Conservation (phyloP, 1,140 invertebrate species). For the Platyscapa corneri region DNA sequence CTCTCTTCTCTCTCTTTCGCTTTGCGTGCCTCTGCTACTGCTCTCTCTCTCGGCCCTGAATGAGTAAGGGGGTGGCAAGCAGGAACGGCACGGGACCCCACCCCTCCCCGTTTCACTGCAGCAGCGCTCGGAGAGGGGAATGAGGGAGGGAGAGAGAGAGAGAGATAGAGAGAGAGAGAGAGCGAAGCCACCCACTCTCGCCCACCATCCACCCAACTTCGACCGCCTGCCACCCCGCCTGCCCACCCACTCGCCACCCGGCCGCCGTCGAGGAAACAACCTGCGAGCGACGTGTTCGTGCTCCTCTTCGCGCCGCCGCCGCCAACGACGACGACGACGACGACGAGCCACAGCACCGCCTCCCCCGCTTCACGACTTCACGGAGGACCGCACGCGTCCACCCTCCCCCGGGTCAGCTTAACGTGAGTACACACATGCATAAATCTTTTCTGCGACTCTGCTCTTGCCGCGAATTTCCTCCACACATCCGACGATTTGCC, state of each 20-base stretch:
- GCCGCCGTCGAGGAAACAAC: slow-evolving; percentile 74
- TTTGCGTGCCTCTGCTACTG: slow-evolving; percentile 9
- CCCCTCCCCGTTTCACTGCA: slow-evolving; percentile 57
- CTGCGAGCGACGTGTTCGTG: slow-evolving; percentile 60
- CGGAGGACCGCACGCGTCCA: background rate
- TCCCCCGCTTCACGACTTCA: background rate
- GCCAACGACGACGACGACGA: background rate
- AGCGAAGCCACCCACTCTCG: slow-evolving; percentile 62
- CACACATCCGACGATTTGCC: background rate
- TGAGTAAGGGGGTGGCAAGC: slow-evolving; percentile 65
- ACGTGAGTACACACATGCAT: slow-evolving; percentile 25
- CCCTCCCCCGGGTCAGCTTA: background rate
- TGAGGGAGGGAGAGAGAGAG: slow-evolving; percentile 12
- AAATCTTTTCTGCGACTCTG: background rate
- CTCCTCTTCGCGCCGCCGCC: slow-evolving; percentile 5
- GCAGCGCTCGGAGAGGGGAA: slow-evolving; percentile 10
- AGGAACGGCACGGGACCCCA: slow-evolving; percentile 58
- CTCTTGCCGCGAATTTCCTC: background rate
- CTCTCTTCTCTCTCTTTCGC: slow-evolving; percentile 6
- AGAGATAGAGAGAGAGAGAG: slow-evolving; percentile 46
- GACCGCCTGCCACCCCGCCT: slow-evolving; percentile 70
- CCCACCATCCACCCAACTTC: slow-evolving; percentile 61
- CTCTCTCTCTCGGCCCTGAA: slow-evolving; percentile 48
- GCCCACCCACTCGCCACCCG: slow-evolving; percentile 74
- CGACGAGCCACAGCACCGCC: background rate